These are phyloP conservation scores for Polypterus bichir DNA, from an alignment of 2,113 vertebrate species.

Conservation along the genomic window DNA sequence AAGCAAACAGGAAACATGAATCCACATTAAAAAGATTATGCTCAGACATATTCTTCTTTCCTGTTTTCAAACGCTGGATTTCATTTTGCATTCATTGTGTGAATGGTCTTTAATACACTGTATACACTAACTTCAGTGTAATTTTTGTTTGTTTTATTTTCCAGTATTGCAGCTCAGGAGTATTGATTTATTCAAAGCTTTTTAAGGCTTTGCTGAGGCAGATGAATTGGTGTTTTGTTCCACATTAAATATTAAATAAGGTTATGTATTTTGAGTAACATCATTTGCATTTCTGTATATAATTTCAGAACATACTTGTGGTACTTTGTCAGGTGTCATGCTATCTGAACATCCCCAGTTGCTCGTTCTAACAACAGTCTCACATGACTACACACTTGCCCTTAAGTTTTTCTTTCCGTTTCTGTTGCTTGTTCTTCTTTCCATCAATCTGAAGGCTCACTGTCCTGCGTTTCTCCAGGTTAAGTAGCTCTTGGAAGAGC, in stretches of 20 bases:
- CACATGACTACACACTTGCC: conserved; percentile 67
- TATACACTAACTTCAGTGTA: too few species aligned
- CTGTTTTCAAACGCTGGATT: too few species aligned
- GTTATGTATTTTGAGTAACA: neutral
- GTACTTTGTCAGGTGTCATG: neutral
- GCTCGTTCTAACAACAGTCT: conserved; percentile 14
- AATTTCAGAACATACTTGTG: conserved; percentile 4
- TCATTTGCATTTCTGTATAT: neutral
- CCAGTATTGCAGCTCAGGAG: neutral
- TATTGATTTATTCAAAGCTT: conserved; percentile 1
- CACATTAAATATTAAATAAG: neutral
- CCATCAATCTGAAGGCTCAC: conserved; percentile 67
- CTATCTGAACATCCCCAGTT: neutral
- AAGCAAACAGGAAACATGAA: too few species aligned
- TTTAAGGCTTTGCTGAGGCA: neutral
- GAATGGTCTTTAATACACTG: too few species aligned
- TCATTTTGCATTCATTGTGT: too few species aligned
- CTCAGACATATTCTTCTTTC: too few species aligned
- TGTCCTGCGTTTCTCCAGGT: conserved; percentile 64
- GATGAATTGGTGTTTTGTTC: conserved; percentile 1
- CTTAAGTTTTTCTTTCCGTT: conserved; percentile 64
- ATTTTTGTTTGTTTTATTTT: neutral
- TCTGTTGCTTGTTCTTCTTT: conserved; percentile 67
- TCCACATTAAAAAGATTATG: too few species aligned
- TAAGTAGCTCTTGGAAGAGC: conserved; percentile 63